Evolutionary conservation across 2,797 vertebrate species (phyloP), one percentile per base, ranked within the genome.

Genomic region (Chaenodraco wilsoni): DNA sequence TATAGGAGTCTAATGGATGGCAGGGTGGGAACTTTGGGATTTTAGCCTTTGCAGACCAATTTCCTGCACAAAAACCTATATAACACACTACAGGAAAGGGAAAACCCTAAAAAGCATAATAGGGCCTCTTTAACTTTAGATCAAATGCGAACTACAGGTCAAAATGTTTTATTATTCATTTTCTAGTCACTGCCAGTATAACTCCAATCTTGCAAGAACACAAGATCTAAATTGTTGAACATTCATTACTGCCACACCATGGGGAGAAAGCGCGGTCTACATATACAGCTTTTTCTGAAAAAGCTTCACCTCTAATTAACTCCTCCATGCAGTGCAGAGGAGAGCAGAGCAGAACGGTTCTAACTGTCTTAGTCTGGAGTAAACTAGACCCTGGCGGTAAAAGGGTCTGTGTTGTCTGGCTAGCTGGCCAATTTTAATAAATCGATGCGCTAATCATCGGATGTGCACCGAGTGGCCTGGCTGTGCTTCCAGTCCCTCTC

Each of bases 381-480:
- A 93, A 95, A 93, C 92, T 94, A 92, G 91, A 89, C 81, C 86
- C 88, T 72, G 17, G 70, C 13, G 76, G 84, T 66, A 49, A 73
- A 43, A 70, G 78, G 82, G 84, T 83, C 82, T 46, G 74, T 88
- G 84, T 89, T 46, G 72, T 69, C 74, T 73, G 82, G 82, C 71
- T 72, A 61, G 56, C 85, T 62, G 70, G 76, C 75, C 87, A 84
- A 92, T 94, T 94, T 94, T 89, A 93, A 94, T 94, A 94, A 94
- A 94, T 93, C 88, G 83, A 93, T 92, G 86, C 72, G 27, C 91
- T 95, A 93, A 94, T 94, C 90, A 93, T 88, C 33, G 82, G 74
- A 89, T 62, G 81, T 67, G 78, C 79, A 69, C 66, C 46, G 62
- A 86, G 73, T 82, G 85, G 82, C 88, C 90, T 63, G 80, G 78